These are phyloP conservation scores for Xyrauchen texanus DNA, from an alignment of 2,113 vertebrate species.

Conservation along the genomic window DNA sequence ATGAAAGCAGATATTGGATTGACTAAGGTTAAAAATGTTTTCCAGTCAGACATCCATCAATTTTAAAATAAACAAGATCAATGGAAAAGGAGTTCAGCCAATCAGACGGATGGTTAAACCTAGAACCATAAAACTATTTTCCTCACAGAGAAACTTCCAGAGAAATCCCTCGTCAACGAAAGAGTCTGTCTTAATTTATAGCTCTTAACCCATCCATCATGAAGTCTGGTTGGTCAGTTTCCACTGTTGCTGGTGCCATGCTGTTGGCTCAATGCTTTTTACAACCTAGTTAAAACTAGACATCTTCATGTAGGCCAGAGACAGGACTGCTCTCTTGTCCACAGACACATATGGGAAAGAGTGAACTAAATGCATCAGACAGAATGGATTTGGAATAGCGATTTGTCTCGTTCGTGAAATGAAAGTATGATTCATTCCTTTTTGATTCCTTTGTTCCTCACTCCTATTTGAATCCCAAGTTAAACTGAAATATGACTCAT, in stretches of 20 bases:
- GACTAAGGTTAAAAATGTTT: constrained; percentile 1
- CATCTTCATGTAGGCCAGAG: background rate
- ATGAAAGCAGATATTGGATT: too few relatives aligned
- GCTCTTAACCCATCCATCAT: background rate
- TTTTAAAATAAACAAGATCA: constrained; percentile 8
- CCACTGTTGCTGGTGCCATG: too few relatives aligned
- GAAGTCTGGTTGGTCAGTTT: constrained; percentile 37
- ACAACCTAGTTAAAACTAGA: constrained; percentile 1
- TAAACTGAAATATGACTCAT: background rate
- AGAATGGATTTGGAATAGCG: constrained; percentile 11
- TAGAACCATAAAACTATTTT: constrained; percentile 23
- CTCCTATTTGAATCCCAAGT: constrained; percentile 2
- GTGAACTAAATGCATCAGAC: background rate
- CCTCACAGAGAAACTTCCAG: constrained; percentile 38
- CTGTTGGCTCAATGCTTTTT: background rate
- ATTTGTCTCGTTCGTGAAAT: constrained; percentile 9
- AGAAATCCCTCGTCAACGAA: too few relatives aligned
- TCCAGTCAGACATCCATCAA: constrained; percentile 7
- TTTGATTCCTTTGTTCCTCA: too few relatives aligned
- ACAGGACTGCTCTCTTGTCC: background rate
- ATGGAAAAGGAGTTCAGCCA: constrained; percentile 12
- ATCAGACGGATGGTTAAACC: background rate
- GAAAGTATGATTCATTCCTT: background rate
- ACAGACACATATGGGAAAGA: background rate
- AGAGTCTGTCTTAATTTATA: constrained; percentile 2